Percentiles rank a stretch among this genome's conserved stretches.
Evolutionary conservation across 2,888 invertebrate genomes (phyloP).

Genomic region (Petrolisthes manimaculis): DNA sequence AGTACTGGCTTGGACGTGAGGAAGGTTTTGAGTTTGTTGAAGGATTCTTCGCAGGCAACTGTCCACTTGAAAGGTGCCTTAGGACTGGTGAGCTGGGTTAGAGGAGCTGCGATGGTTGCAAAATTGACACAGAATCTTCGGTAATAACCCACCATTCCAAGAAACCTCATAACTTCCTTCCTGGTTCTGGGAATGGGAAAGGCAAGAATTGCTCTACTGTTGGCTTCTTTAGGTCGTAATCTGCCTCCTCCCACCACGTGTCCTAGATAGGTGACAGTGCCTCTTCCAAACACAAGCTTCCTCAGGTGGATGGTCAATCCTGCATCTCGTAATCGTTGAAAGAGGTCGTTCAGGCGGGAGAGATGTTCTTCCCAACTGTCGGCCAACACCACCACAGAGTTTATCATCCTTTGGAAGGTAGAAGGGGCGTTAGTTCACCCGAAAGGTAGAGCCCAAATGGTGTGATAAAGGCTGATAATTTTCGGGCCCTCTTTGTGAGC

Average conservation of each 20-base stretch:
- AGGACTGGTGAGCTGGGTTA: background rate
- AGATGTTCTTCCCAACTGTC: background rate
- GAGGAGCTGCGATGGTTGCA: background rate
- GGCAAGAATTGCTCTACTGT: background rate
- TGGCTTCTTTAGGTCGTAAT: background rate
- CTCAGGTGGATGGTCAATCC: background rate
- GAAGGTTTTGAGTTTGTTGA: background rate
- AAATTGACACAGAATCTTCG: background rate
- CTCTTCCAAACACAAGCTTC: background rate
- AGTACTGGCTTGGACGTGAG: background rate
- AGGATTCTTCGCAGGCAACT: background rate
- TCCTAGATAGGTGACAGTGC: background rate
- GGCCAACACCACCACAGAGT: background rate
- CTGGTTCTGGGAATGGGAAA: background rate
- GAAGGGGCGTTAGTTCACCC: background rate
- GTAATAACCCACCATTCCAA: background rate
- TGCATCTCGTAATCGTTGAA: background rate
- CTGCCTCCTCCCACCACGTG: background rate
- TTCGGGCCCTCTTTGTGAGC: background rate
- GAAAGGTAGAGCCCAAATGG: background rate
- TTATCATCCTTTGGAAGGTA: conserved; percentile 12
- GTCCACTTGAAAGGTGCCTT: background rate
- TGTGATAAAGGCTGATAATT: background rate
- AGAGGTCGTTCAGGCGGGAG: background rate
- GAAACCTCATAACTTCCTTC: background rate